Evolutionary conservation across 2,797 vertebrate species (phyloP).

Genomic region (Danio albolineatus): DNA sequence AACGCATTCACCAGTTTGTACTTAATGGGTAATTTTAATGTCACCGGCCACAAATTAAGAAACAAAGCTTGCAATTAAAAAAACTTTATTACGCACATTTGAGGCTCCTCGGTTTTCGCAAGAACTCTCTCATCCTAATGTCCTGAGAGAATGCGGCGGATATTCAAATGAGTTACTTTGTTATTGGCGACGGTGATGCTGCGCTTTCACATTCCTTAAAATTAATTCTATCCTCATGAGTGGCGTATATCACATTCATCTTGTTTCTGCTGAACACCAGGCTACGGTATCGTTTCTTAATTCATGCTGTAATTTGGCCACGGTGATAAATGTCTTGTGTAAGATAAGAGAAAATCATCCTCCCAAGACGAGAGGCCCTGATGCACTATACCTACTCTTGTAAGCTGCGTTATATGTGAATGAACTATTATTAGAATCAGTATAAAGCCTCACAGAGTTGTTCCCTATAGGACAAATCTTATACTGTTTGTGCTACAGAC

Average conservation of each 20-base stretch:
- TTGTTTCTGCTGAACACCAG: conserved; percentile 73
- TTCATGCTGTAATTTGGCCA: conserved; percentile 83
- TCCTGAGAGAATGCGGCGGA: conserved; percentile 70
- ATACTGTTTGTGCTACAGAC: not conserved
- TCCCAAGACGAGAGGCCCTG: conserved; percentile 55
- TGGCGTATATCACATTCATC: conserved; percentile 76
- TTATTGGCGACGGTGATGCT: conserved; percentile 73
- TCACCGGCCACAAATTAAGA: conserved; percentile 75
- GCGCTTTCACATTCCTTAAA: conserved; percentile 75
- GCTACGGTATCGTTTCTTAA: conserved; percentile 80
- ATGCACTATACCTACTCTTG: conserved; percentile 35
- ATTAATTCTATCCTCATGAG: conserved; percentile 79
- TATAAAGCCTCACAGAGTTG: conserved; percentile 34
- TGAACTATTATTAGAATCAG: conserved; percentile 62
- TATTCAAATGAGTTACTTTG: conserved; percentile 82
- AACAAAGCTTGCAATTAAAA: conserved; percentile 79
- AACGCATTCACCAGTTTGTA: conserved; percentile 67
- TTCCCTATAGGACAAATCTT: conserved; percentile 60
- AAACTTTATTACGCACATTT: conserved; percentile 71
- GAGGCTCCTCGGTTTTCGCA: conserved; percentile 65
- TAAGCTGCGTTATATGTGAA: conserved; percentile 58
- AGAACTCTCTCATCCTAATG: conserved; percentile 76
- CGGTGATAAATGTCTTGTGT: conserved; percentile 80
- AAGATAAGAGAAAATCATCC: conserved; percentile 73
- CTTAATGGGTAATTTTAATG: conserved; percentile 72